These are phyloP conservation scores for Glareola pratincola DNA, from an alignment of 2,113 vertebrate species.

Conservation along the genomic window DNA sequence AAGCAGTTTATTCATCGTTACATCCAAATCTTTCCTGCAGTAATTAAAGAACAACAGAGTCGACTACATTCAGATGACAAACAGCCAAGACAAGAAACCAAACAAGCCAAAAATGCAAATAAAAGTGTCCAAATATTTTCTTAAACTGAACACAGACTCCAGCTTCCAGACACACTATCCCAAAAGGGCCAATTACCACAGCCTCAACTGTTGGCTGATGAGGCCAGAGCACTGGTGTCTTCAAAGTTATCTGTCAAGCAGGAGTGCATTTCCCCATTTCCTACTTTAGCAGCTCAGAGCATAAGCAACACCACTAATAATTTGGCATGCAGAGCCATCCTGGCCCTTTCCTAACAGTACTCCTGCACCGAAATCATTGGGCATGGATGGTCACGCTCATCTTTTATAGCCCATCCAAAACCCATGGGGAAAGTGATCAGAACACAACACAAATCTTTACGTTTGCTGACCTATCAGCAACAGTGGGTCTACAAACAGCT, in stretches of 20 bases:
- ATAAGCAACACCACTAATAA: background rate
- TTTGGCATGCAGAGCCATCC: background rate
- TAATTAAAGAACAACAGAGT: background rate
- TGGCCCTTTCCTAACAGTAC: background rate
- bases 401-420: background rate
- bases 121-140: background rate
- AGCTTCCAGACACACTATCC: background rate
- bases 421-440: accelerated
- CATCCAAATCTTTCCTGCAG: background rate
- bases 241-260: background rate
- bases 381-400: accelerated
- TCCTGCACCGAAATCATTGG: background rate
- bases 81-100: background rate
- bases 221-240: background rate
- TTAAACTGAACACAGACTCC: background rate
- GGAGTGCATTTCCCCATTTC: background rate
- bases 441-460: background rate
- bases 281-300: background rate
- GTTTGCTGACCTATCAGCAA: background rate
- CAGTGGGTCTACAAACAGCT: constrained; percentile 8
- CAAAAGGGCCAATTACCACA: background rate
- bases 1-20: background rate
- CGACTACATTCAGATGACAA: background rate
- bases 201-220: background rate
- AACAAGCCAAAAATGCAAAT: constrained; percentile 24